Conservation (phyloP, 1,140 invertebrate genomes). For the Atopsyche davidsoni region DNA sequence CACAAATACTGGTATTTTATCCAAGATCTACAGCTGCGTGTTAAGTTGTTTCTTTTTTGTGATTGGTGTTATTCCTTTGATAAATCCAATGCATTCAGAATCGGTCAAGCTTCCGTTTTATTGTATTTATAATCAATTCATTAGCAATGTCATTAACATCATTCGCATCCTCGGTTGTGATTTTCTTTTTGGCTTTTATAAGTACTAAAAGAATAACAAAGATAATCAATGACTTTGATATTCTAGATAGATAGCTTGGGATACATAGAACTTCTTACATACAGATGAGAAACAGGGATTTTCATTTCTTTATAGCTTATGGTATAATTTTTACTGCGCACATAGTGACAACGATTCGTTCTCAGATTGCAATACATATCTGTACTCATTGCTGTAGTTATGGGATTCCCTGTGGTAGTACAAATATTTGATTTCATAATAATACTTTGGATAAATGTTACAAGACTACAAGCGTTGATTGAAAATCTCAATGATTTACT, state of each 20-base stretch:
- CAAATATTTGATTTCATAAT: constrained; percentile 13
- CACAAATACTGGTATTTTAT: too few species aligned
- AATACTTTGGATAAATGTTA: constrained; percentile 8
- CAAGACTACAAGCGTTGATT: neutral
- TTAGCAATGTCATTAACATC: neutral
- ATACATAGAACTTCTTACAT: neutral
- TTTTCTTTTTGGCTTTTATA: constrained; percentile 2
- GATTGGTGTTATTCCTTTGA: too few species aligned
- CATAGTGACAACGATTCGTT: constrained; percentile 4
- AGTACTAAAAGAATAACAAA: constrained; percentile 6
- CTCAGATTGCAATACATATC: neutral
- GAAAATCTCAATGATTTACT: constrained; percentile 6
- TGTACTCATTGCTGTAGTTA: neutral
- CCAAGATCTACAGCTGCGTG: too few species aligned
- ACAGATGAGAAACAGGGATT: neutral
- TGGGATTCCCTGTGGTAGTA: neutral
- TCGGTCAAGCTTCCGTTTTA: too few species aligned
- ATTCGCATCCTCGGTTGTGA: neutral
- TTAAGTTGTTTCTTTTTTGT: too few species aligned
- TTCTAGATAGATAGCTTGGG: constrained; percentile 6
- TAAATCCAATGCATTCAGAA: neutral
- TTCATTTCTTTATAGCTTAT: neutral
- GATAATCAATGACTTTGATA: constrained; percentile 5
- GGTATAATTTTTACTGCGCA: constrained; percentile 1
- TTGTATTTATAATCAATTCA: constrained; percentile 5